These are phyloP conservation scores for Lipophrys pholis DNA, from an alignment of 2,113 vertebrate species.

Conservation along the genomic window DNA sequence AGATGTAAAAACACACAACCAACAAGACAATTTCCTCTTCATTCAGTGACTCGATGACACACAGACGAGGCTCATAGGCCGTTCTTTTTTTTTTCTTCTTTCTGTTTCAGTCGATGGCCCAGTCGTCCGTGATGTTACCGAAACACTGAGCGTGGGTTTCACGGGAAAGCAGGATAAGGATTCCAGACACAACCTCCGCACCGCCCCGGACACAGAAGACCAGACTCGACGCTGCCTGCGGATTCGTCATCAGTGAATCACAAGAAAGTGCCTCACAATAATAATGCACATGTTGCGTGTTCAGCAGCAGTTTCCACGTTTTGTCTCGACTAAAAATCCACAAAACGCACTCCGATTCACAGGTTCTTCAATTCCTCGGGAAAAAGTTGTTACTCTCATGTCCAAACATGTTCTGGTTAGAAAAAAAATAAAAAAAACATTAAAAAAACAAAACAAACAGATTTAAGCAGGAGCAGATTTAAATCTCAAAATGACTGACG, in stretches of 20 bases:
- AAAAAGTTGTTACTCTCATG: not conserved
- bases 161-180: not conserved
- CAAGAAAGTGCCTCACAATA: slow-evolving; percentile 71
- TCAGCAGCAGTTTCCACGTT: slow-evolving; percentile 21
- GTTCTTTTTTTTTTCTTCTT: slow-evolving; percentile 2
- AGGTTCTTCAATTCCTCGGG: not conserved
- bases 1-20: no score
- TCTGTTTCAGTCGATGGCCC: slow-evolving; percentile 75
- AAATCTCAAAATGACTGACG: not conserved
- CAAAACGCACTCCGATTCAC: not conserved
- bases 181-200: slow-evolving; percentile 7
- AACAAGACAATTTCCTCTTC: no score
- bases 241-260: slow-evolving; percentile 61
- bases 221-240: slow-evolving; percentile 21
- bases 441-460: not conserved
- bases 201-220: slow-evolving; percentile 19
- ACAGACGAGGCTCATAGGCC: no score
- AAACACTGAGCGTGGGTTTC: slow-evolving; percentile 70
- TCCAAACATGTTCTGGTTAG: not conserved
- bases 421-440: no score
- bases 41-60: no score
- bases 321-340: not conserved
- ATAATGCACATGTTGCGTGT: slow-evolving; percentile 43
- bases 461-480: not conserved
- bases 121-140: slow-evolving; percentile 82